Base-by-base conservation (phyloP, 2,113 vertebrate species). In the Rousettus leschenaultii region DNA sequence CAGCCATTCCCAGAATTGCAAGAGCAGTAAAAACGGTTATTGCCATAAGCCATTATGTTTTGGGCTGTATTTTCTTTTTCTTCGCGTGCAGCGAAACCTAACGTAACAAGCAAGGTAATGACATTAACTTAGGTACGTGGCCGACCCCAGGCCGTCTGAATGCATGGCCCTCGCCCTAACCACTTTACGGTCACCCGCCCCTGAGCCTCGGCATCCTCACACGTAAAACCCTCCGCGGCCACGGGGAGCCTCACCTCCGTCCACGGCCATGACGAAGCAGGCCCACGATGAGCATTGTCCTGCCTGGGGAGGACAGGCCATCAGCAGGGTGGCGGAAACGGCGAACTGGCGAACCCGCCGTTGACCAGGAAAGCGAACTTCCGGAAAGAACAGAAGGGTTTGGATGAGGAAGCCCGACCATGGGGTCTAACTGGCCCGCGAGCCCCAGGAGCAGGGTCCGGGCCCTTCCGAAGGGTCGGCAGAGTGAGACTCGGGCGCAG, bases 271-370 rank as follows among this genome's bases (percentile, higher is more conserved):
- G 93, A 99, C 89, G 94, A 99, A 89, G 0, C n/a, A 99, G 99
- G 2, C 99, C 99, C 94, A 99, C 74, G 5, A 99, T 99, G 94
- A 99, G 98, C 99, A 99, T 99, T 96, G 98, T 18, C 98, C 98
- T 0, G 99, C 99, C 93, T 22, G 95, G 77, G 77, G 98, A 6
- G 99, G 99, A 48, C 99, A 97, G 35, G 99, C 98, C 98, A 99
- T 99, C 93, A 99, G 92, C 94, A 99, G 19, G 0, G 99, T 99
- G 24, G 99, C 99, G 14, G 98, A 53, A 73, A 99, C 57, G 1
- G 99, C 99, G 97, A 99, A 99, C 65, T 59, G 1, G 99, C 99
- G 97, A 99, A 99, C 65, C 96, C 82, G 5, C 99, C 99, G 94
- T 99, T 99, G 91, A 99, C 91, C 95, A 99, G 97, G 96, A 99